A percentile compares a stretch with the other conserved stretches of the same genome.
Conservation (phyloP, 2,888 invertebrate genomes). For the Eugnorisma glareosa region DNA sequence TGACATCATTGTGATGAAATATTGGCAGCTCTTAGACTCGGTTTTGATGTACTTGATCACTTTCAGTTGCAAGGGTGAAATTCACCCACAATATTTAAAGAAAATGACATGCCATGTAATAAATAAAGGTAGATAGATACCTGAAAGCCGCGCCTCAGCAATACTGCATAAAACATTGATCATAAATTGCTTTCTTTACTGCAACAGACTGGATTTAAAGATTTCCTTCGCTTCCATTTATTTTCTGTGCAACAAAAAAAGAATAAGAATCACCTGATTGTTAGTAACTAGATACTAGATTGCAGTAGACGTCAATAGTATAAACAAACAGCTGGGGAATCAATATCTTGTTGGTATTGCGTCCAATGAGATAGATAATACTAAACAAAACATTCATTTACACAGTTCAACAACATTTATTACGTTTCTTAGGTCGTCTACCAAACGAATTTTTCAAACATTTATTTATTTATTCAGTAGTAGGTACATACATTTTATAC, state of each 20-base stretch:
- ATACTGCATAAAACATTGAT: slow-evolving; percentile 13
- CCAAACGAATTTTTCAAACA: background rate
- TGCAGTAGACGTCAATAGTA: slow-evolving; percentile 10
- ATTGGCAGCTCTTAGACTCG: background rate
- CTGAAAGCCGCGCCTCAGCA: background rate
- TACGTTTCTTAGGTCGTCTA: background rate
- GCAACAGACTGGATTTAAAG: slow-evolving; percentile 22
- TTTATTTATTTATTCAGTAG: no score
- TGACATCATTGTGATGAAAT: background rate
- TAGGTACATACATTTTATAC: no score
- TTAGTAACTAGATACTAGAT: slow-evolving; percentile 30
- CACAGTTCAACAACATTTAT: background rate
- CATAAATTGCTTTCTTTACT: slow-evolving; percentile 23
- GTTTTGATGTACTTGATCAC: background rate
- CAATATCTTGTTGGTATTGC: slow-evolving; percentile 12
- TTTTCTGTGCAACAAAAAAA: slow-evolving; percentile 9
- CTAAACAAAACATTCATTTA: background rate
- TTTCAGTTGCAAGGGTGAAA: background rate
- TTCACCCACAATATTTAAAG: background rate
- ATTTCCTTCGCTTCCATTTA: slow-evolving; percentile 19
- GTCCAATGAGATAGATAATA: slow-evolving; percentile 6
- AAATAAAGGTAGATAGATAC: slow-evolving; percentile 13
- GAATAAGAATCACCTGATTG: slow-evolving; percentile 25
- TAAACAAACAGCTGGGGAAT: slow-evolving; percentile 30
- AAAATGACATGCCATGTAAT: background rate